Percentiles rank a stretch among this genome's conserved stretches.
phyloP scores from a whole-genome alignment of 2,888 invertebrate genomes.

The Neoascia interrupta region DNA sequence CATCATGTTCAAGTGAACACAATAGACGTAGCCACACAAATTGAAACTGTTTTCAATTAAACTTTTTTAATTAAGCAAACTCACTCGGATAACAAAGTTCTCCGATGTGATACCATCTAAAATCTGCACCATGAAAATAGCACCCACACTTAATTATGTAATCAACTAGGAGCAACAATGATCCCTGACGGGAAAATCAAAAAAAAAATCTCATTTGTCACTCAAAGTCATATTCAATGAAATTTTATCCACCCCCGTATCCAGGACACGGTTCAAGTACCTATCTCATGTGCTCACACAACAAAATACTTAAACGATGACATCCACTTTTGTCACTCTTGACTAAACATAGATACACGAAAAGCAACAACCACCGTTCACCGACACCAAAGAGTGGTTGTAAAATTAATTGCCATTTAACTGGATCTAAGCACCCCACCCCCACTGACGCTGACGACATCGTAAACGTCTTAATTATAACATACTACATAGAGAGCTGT shows the following conservation, averaged over 20 bases:
- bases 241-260: neutral
- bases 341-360: conserved; percentile 46
- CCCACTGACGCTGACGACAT: conserved; percentile 25
- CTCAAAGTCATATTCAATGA: conserved; percentile 37
- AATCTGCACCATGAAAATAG: too few species aligned
- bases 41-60: conserved; percentile 42
- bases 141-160: conserved; percentile 23
- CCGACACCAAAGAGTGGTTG: conserved; percentile 74
- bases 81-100: neutral
- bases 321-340: conserved; percentile 52
- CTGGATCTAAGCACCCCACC: conserved; percentile 72
- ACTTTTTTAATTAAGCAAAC: conserved; percentile 61
- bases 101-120: too few species aligned
- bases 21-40: neutral
- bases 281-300: neutral
- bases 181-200: conserved; percentile 46
- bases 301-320: conserved; percentile 47
- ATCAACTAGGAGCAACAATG: conserved; percentile 24
- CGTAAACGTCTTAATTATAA: conserved; percentile 58
- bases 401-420: conserved; percentile 79
- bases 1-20: neutral
- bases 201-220: conserved; percentile 45
- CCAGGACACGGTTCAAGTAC: neutral
- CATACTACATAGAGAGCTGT: conserved; percentile 42
- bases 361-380: conserved; percentile 8